phyloP scores from a whole-genome alignment of 2,113 vertebrate species.

The Thalassoma bifasciatum region DNA sequence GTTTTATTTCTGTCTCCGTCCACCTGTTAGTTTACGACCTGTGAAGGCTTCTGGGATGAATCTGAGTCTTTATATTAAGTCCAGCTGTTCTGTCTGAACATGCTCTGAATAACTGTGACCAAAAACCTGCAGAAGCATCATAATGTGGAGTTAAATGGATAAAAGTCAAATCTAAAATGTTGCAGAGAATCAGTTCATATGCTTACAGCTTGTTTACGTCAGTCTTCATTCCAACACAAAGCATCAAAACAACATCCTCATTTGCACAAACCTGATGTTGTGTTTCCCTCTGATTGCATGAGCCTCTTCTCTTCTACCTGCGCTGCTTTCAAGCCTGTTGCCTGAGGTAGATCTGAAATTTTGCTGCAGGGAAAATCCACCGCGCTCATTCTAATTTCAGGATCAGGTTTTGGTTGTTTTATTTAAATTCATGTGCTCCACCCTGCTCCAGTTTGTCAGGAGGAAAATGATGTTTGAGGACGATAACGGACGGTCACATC shows the following conservation, averaged over 20 bases:
- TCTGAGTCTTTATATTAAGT: too few species aligned
- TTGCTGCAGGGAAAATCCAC: constrained; percentile 20
- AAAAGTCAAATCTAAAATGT: too few species aligned
- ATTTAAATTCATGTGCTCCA: neutral
- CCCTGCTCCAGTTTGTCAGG: neutral
- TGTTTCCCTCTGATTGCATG: constrained; percentile 2
- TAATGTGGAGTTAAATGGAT: too few species aligned
- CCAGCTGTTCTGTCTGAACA: too few species aligned
- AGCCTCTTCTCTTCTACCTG: neutral
- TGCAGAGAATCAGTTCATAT: too few species aligned
- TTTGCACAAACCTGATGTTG: neutral
- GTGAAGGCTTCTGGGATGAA: too few species aligned
- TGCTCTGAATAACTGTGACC: too few species aligned
- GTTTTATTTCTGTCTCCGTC: too few species aligned
- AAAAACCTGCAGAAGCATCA: too few species aligned
- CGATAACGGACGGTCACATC: too few species aligned
- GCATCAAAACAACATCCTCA: neutral
- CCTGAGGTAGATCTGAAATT: neutral
- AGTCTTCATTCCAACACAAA: neutral
- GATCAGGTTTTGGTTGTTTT: neutral
- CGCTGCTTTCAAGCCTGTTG: constrained; percentile 11
- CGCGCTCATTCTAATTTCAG: neutral
- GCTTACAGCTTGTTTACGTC: neutral
- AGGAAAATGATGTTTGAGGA: neutral
- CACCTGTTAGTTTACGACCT: too few species aligned